phyloP scores from a whole-genome alignment of 2,797 vertebrate genomes.

The Neomorphus geoffroyi region DNA sequence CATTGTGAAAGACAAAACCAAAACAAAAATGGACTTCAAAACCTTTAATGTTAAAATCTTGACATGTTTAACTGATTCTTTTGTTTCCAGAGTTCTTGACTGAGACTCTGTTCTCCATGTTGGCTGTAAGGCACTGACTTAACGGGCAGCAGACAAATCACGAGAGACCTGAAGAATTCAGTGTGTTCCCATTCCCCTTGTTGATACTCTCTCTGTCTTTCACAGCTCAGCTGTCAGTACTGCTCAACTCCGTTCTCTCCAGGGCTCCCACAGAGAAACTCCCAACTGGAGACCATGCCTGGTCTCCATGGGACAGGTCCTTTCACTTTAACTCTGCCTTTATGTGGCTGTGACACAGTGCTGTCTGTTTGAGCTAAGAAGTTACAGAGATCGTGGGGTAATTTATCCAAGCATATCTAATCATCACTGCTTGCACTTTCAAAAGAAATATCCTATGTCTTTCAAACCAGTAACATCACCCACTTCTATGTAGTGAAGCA shows the following conservation, averaged over 20 bases:
- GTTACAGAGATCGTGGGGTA: background rate
- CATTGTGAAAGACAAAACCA: background rate
- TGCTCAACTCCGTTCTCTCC: background rate
- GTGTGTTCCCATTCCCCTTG: background rate
- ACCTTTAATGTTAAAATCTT: background rate
- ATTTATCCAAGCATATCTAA: background rate
- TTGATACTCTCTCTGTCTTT: background rate
- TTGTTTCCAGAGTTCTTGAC: background rate
- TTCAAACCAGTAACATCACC: background rate
- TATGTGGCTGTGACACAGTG: background rate
- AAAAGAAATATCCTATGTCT: background rate
- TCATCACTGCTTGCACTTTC: background rate
- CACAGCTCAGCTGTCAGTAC: background rate
- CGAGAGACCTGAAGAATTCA: background rate
- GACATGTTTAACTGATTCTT: background rate
- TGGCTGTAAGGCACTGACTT: background rate
- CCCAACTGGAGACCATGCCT: background rate
- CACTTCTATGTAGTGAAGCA: background rate
- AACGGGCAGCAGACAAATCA: background rate
- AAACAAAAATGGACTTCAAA: background rate
- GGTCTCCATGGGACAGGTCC: background rate
- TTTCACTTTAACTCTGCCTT: background rate
- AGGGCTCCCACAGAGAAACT: background rate
- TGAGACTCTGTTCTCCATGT: background rate
- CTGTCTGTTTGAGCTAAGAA: background rate